Base-by-base conservation (phyloP, 2,888 invertebrate genomes). In the Molanna angustata region DNA sequence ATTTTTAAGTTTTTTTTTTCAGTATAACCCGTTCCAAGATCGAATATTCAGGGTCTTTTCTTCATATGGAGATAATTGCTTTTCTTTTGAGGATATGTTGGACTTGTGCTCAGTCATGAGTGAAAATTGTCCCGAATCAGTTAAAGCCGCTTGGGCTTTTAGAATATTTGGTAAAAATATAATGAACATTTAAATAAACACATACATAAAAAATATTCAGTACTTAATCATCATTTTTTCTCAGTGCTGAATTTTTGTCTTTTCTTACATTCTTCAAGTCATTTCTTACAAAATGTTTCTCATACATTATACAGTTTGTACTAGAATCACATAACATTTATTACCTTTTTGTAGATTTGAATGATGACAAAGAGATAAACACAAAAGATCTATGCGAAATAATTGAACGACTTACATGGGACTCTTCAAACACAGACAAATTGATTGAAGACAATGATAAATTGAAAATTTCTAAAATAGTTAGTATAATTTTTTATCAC, bases 71-170 rank as follows among this genome's bases (percentile, higher is more conserved):
- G 84, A 85, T 60, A 79, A 79, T 27, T 77, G 79, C 61, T 79
- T 90, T 66, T 85, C 86, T 0, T 90, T 90, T 65, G 89, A 90
- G 66, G 90, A 90, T 64, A 73, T 88, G 60, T 67, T 91, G 37
- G 89, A 91, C 67, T 72, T 90, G 63, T 88, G 84, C 64, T 89
- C 88, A 0, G 87, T 80, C 1, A 84, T 90, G 76, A 86, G 86
- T 35, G 78, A 83, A 14, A 80, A 82, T 58, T 88, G 90, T 54
- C 88, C 89, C 0, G 67, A 78, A 1, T 76, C 80, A 55, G 82
- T 88, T 2, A 90, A 90, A 67, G 84, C 88, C 2, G 76, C 77
- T 2, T 90, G 90, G 83, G 89, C 88, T 9, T 90, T 90, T 66
- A 76, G 77, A 66, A 80, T 90, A 60, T 90, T 84, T 66, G 89